These are phyloP conservation scores for Elachura formosa DNA, from an alignment of 2,113 vertebrate genomes.

Conservation along the genomic window DNA sequence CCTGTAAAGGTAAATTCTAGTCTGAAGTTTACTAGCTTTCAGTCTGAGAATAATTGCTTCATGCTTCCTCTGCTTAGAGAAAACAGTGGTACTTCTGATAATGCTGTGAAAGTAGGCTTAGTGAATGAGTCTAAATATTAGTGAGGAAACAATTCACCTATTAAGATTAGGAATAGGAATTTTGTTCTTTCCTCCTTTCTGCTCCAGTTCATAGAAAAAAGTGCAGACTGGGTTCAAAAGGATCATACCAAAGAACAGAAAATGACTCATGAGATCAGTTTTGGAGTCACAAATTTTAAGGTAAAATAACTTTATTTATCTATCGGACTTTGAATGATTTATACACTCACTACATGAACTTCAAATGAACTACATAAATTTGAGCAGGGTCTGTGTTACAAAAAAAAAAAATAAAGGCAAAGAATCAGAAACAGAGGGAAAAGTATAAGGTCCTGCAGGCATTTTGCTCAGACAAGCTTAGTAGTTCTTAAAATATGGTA, in stretches of 20 bases:
- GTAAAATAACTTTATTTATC: not conserved
- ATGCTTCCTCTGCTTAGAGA: not conserved
- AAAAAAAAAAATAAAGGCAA: not conserved
- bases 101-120: not conserved
- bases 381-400: not conserved
- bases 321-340: not conserved
- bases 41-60: not conserved
- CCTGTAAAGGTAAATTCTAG: not conserved
- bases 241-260: not conserved
- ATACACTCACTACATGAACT: not conserved
- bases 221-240: not conserved
- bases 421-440: not conserved
- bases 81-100: not conserved
- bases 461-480: not conserved
- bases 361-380: constrained; percentile 24
- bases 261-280: not conserved
- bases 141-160: not conserved
- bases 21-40: not conserved
- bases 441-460: not conserved
- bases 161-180: not conserved
- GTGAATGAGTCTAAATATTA: not conserved
- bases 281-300: not conserved
- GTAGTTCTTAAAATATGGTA: constrained; percentile 20
- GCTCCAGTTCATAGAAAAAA: not conserved
- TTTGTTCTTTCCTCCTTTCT: not conserved